Percentiles rank a stretch among this genome's conserved stretches.
These are phyloP conservation scores for Polypedilum pembai DNA, from an alignment of 1,140 invertebrate species.

Conservation along the genomic window DNA sequence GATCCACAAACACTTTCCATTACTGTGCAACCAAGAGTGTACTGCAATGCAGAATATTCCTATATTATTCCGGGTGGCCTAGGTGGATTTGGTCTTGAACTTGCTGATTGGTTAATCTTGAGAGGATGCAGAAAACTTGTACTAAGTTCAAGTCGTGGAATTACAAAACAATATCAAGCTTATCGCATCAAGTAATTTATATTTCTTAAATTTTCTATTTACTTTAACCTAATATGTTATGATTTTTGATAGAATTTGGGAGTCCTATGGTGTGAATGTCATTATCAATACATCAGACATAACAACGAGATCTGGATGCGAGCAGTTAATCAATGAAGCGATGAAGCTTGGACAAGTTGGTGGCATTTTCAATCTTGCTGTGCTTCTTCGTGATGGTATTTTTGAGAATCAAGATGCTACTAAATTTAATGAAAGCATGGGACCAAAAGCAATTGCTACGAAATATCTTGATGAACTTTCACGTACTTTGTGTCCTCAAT, in stretches of 20 bases:
- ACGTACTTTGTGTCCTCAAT: constrained; percentile 46
- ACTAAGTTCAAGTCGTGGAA: constrained; percentile 63
- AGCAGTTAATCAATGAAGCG: constrained; percentile 52
- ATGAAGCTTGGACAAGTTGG: constrained; percentile 53
- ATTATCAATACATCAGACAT: constrained; percentile 54
- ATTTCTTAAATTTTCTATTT: too few species aligned
- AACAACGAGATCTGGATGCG: constrained; percentile 49
- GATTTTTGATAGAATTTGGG: constrained; percentile 49
- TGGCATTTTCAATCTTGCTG: constrained; percentile 72
- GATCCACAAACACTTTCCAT: not conserved
- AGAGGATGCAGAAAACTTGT: constrained; percentile 66
- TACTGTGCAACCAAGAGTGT: not conserved
- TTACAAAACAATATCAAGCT: constrained; percentile 67
- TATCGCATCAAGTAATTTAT: constrained; percentile 43
- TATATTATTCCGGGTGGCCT: constrained; percentile 60
- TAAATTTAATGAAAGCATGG: constrained; percentile 46
- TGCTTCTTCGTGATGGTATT: constrained; percentile 52
- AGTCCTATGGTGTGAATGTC: constrained; percentile 50
- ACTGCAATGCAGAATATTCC: constrained; percentile 39
- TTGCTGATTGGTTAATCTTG: constrained; percentile 71
- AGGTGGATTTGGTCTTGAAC: constrained; percentile 77
- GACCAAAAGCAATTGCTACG: constrained; percentile 50
- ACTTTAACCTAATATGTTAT: constrained; percentile 35
- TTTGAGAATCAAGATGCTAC: constrained; percentile 53
- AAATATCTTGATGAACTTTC: constrained; percentile 49